These are phyloP conservation scores for Myiothlypis chrysogaster DNA, from an alignment of 2,797 vertebrate species.

Conservation along the genomic window DNA sequence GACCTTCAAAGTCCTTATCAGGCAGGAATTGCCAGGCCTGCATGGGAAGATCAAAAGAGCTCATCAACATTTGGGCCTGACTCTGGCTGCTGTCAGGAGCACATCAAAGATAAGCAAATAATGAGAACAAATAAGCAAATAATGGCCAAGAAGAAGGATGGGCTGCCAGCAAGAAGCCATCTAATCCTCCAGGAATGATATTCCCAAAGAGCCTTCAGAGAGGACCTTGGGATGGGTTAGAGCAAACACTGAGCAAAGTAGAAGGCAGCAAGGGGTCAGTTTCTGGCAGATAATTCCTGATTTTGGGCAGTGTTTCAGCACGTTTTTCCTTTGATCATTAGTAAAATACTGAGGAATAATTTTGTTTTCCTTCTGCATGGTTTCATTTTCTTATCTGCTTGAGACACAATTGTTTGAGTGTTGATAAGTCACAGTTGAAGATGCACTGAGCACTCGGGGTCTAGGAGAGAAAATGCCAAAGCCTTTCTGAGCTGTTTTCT, in stretches of 20 bases:
- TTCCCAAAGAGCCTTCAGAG: neutral
- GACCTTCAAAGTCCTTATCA: constrained; percentile 1
- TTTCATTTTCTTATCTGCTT: neutral
- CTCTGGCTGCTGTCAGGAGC: neutral
- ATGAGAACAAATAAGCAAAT: neutral
- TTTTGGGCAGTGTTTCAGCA: neutral
- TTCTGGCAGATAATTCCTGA: neutral
- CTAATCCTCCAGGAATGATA: neutral
- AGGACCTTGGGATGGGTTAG: neutral
- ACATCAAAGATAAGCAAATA: constrained; percentile 31
- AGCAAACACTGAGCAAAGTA: neutral
- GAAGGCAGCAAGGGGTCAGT: neutral
- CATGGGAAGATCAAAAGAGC: constrained; percentile 37
- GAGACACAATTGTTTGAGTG: neutral
- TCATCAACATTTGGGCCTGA: neutral
- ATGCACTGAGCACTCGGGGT: neutral
- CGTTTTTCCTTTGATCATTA: neutral
- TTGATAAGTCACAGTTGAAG: neutral
- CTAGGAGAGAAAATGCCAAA: neutral
- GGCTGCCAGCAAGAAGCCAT: neutral
- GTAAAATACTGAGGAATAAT: neutral
- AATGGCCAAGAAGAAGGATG: neutral
- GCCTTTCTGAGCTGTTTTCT: neutral
- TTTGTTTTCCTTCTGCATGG: neutral
- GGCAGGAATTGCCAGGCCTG: neutral